phyloP scores from a whole-genome alignment of 2,888 invertebrate genomes.

The Thera britannica region DNA sequence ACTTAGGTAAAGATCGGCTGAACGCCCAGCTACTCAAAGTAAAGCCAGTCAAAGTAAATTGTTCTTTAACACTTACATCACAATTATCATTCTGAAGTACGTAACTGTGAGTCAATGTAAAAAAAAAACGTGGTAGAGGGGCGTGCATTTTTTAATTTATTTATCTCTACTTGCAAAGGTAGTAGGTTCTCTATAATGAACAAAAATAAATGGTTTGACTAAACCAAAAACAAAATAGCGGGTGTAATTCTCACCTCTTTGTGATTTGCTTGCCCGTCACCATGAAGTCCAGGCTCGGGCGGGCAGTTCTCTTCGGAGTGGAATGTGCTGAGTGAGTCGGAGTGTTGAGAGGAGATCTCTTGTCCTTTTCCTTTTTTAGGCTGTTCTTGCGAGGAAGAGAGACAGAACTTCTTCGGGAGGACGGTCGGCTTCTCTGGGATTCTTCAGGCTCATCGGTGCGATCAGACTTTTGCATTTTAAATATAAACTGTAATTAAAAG shows the following conservation, averaged over 20 bases:
- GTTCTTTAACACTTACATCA: too few species aligned
- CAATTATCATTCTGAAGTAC: too few species aligned
- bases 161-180: too few species aligned
- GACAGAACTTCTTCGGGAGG: conserved; percentile 66
- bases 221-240: background rate
- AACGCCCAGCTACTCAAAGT: too few species aligned
- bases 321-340: conserved; percentile 47
- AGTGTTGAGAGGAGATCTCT: conserved; percentile 35
- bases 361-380: conserved; percentile 51
- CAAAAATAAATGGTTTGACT: too few species aligned
- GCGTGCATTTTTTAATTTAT: too few species aligned
- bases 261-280: conserved; percentile 73
- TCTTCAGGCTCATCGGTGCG: conserved; percentile 49
- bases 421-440: conserved; percentile 50
- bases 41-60: too few species aligned
- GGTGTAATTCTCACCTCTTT: conserved; percentile 55
- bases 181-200: too few species aligned
- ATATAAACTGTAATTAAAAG: background rate
- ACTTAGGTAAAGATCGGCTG: too few species aligned
- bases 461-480: conserved; percentile 30
- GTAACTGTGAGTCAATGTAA: too few species aligned
- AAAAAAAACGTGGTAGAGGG: too few species aligned
- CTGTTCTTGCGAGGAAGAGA: conserved; percentile 64
- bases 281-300: conserved; percentile 64
- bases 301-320: conserved; percentile 62